Base-by-base conservation (phyloP, 2,797 vertebrate species). In the Anabas testudineus region DNA sequence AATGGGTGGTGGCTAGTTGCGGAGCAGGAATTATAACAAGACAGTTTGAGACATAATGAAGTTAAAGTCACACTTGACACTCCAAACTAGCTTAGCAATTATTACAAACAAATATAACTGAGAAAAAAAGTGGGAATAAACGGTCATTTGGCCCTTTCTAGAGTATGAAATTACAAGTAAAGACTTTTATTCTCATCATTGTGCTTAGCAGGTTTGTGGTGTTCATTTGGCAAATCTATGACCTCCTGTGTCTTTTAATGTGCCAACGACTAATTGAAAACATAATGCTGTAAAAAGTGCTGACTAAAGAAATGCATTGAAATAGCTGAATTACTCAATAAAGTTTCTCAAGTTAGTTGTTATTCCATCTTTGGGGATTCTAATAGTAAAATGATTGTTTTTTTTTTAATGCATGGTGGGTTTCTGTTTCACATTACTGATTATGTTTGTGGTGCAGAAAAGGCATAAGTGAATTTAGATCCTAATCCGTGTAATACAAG, bases 401-500 rank as follows among this genome's bases (percentile, higher is more conserved):
- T 65, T 47, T 1, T 32, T 8, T 10, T 32, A 66, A 63, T 2
- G 21, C 62, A 62, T 75, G 42, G 57, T 65, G 55, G 59, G 39
- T 71, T 76, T 78, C 76, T 87, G 81, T 79, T 87, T 80, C 49
- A 42, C 47, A 82, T 88, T 84, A 82, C 39, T 88, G 82, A 83
- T 88, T 85, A 81, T 80, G 80, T 88, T 86, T 86, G 80, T 16
- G 71, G 71, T 80, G 78, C 67, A 82, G 75, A 81, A 82, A 67
- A 84, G 84, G 87, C 82, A 78, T 84, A 86, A 83, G 72, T 62
- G 67, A 78, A 81, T 80, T 78, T 71, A 74, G 45, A 73, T 62
- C 58, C 53, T 81, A 80, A 81, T 82, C 81, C 47, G 8, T 53
- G 76, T 82, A 90, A 88, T 85, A 76, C 80, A 84, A 89, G 68